Base-by-base conservation (phyloP, 2,113 vertebrate genomes). In the Xyliphius kryptos region DNA sequence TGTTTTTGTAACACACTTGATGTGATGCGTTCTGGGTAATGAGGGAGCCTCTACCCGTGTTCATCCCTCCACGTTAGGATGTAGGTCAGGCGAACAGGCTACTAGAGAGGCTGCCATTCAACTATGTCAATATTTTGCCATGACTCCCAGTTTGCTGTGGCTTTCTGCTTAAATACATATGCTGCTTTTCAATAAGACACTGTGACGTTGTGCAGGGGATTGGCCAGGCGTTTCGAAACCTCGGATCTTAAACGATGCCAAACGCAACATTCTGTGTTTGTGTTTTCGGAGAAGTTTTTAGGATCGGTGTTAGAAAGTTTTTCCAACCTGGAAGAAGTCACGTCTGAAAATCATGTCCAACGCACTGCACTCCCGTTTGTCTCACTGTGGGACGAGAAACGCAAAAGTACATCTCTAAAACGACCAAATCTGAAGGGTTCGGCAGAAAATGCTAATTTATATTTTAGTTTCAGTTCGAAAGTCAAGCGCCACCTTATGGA, bases 51-150 rank as follows among this genome's bases (percentile, higher is more conserved):
- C n/a, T n/a, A n/a, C n/a, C n/a, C n/a, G n/a, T n/a, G n/a, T n/a
- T n/a, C n/a, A n/a, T n/a, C n/a, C n/a, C n/a, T n/a, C n/a, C n/a
- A 72, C 46, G 6, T 9, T 19, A 20, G 49, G 76, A 86, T 87
- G 80, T 83, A 83, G 83, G 84, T 88, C 85, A 86, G 63, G 75
- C 73, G 77, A 74, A 66, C 56, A 78, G 70, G 26, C 54, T 37
- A 69, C 66, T 70, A 69, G 67, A 76, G 65, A 79, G 67, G 67
- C 44, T 50, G 36, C 44, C n/a, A 50, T 66, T 66, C 46, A 44
- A 55, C 53, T 9, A 17, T 55, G 68, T 64, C 56, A 66, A 55
- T 46, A 65, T 58, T 61, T 53, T 60, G 57, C 54, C 41, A 41
- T 26, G 14, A 19, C 63, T 41, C 11, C 8, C 10, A 56, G 59